Evolutionary conservation across 2,113 vertebrate species (phyloP), one percentile per base, ranked within the genome.

Genomic region (Mobula birostris): DNA sequence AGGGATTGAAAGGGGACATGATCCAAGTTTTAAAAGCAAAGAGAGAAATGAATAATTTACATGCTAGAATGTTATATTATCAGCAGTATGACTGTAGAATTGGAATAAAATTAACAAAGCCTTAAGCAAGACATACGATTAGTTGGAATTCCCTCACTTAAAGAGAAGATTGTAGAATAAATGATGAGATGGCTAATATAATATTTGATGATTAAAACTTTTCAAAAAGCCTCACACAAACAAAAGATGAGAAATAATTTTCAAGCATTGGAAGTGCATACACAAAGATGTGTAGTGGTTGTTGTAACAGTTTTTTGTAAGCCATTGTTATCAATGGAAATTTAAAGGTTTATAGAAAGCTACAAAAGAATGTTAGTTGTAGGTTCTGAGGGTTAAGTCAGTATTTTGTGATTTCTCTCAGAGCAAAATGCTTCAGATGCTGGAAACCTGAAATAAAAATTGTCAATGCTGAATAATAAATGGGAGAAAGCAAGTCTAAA

Each of bases 41-140:
- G 85, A 90, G 27, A 66, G 85, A 19, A 66, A 90, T 90, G 63
- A 90, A 90, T 90, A 66, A 90, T 68, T 90, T 90, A 68, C 85
- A 21, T 90, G 85, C 58, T 7, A 66, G 29, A 29, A 66, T 32
- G 77, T 79, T 36, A 79, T 14, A 15, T 79, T 36, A 79, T 36
- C n/a, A 36, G 77, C n/a, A 79, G 9, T 36, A 61, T 7, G 85
- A 66, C 27, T 32, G 61, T 63, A 66, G 85, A 32, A 32, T 14
- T 19, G 14, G 61, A 61, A 90, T 90, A 90, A 88, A 90, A 90
- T 90, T 90, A 90, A 90, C 85, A 66, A 32, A 32, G 85, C 85
- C 85, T 90, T 90, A n/a, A 68, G n/a, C 85, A 90, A 90, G 29
- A 90, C 29, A 17, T 32, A 66, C 7, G 61, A 90, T 90, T 90